Conservation (phyloP, 2,113 vertebrate species). For the Corythornis cristatus region DNA sequence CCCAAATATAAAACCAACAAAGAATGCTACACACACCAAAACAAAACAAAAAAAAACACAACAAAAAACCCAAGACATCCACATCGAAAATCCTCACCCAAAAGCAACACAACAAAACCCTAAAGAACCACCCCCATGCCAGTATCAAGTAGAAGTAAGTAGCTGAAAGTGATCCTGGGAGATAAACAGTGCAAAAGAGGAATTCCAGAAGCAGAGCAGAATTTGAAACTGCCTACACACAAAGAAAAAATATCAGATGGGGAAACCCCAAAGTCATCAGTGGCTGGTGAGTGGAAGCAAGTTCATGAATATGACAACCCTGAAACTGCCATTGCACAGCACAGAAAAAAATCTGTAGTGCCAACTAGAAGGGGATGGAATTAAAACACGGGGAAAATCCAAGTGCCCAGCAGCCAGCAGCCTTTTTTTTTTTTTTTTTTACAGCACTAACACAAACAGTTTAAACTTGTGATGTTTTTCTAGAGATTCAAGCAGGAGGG, state of each 20-base stretch:
- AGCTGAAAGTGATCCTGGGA: background rate
- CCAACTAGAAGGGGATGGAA: background rate
- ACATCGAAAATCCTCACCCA: background rate
- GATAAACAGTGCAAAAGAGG: background rate
- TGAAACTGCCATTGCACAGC: background rate
- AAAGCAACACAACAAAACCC: background rate
- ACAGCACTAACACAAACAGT: background rate
- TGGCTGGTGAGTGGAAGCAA: background rate
- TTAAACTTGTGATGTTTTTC: background rate
- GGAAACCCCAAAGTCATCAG: background rate
- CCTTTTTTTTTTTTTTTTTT: background rate
- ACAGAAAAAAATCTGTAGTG: background rate
- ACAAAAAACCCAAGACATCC: rapidly evolving
- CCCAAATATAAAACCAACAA: background rate
- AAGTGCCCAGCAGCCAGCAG: background rate
- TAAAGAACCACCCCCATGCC: background rate
- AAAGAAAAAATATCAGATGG: background rate
- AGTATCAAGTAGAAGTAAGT: background rate
- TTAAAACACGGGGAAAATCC: background rate
- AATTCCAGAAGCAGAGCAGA: background rate
- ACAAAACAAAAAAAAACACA: too few relatives aligned
- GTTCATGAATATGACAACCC: background rate
- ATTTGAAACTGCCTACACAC: background rate
- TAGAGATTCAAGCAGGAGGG: background rate
- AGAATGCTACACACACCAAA: background rate